Base-by-base conservation (phyloP, 2,113 vertebrate genomes). In the Catagonus wagneri region DNA sequence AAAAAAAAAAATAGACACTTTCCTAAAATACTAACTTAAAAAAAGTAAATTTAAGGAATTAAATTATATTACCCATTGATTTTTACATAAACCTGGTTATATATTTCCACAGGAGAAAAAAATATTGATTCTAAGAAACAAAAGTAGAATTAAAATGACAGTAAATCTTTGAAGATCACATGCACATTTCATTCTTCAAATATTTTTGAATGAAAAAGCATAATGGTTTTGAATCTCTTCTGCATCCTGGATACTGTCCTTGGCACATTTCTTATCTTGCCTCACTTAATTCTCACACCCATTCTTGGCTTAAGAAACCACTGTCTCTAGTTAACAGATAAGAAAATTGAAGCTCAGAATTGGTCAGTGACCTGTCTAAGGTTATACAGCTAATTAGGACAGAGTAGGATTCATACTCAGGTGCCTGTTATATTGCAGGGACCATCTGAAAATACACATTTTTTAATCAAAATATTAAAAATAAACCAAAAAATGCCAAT, bases 331-430 rank as follows among this genome's bases (percentile, higher is more conserved):
- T 83, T 88, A 91, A 72, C n/a, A 91, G 54, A 88, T 39, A 22
- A 96, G 66, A 95, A 95, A 85, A 90, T 20, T 54, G 75, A 93
- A 89, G n/a, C 6, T 93, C n/a, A 89, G 78, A 91, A 25, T 76
- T 74, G 27, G 65, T 84, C 52, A 63, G 22, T 91, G 71, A 69
- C 65, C 54, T 60, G 75, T 54, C 54, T 54, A 88, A 65, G 25
- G 50, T 36, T 39, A 84, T 32, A 80, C 83, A 83, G 34, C 61
- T 63, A 81, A 85, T 88, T 79, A 87, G 90, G 36, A 91, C n/a
- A 89, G 34, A 87, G 84, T 2, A 58, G 17, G 6, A 85, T 44
- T 95, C 72, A 88, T 32, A 80, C 17, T 93, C 66, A 58, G n/a
- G 44, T 87, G 66, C 16, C 17, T 72, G 58, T 85, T 91, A 83